These are phyloP conservation scores for Telenomus remus DNA, from an alignment of 1,140 invertebrate species.

Conservation along the genomic window DNA sequence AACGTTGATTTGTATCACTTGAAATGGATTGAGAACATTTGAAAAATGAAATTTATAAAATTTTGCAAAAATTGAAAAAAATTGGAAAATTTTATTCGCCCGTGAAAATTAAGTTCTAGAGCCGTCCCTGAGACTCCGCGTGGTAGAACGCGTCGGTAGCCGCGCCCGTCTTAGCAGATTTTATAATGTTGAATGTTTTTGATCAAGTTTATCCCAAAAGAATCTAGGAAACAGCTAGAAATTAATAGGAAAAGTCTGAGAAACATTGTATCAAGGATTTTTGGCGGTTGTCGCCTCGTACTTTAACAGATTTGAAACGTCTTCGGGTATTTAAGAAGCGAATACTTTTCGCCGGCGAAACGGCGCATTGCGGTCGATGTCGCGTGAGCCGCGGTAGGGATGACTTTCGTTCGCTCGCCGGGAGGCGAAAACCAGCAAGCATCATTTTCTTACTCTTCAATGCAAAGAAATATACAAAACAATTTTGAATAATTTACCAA, in stretches of 20 bases:
- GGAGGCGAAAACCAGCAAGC: constrained; percentile 40
- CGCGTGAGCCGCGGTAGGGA: constrained; percentile 37
- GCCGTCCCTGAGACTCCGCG: constrained; percentile 29
- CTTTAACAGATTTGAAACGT: constrained; percentile 23
- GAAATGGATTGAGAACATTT: too few species aligned
- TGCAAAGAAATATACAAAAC: constrained; percentile 27
- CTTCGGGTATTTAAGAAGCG: constrained; percentile 27
- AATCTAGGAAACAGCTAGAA: neutral
- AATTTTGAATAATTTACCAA: constrained; percentile 46
- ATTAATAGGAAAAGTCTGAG: neutral
- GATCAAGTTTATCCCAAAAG: constrained; percentile 9
- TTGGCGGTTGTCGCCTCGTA: constrained; percentile 28
- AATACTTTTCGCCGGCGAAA: constrained; percentile 41
- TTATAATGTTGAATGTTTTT: constrained; percentile 42
- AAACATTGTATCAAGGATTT: constrained; percentile 1
- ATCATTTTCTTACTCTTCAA: constrained; percentile 47
- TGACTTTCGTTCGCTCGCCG: constrained; percentile 47
- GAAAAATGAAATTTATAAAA: too few species aligned
- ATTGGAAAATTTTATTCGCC: too few species aligned
- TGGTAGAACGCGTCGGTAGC: constrained; percentile 40
- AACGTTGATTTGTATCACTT: too few species aligned
- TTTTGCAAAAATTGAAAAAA: too few species aligned
- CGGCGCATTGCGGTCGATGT: constrained; percentile 57
- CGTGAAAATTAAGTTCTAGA: neutral
- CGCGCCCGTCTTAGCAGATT: constrained; percentile 48